phyloP scores from a whole-genome alignment of 2,797 vertebrate species.

The Pangasius macronema region DNA sequence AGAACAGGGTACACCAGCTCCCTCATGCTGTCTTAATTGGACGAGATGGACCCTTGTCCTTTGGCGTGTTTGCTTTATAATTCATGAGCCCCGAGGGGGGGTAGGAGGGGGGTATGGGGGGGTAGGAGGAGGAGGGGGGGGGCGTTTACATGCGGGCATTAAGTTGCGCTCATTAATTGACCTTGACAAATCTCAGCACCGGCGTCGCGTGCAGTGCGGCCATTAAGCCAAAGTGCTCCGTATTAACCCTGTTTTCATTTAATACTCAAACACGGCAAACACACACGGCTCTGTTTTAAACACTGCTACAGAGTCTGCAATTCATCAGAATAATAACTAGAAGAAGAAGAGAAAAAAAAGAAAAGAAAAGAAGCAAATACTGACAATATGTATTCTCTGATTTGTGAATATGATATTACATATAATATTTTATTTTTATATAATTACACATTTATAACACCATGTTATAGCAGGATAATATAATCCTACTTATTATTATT shows the following conservation, averaged over 20 bases:
- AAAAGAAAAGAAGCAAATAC: background rate
- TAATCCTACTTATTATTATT: background rate
- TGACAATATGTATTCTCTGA: background rate
- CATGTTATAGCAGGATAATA: background rate
- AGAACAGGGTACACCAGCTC: conserved; percentile 36
- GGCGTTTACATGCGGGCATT: conserved; percentile 62
- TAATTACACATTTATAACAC: background rate
- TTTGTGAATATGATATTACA: background rate
- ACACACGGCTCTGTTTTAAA: background rate
- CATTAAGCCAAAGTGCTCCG: conserved; percentile 46
- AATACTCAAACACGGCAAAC: background rate
- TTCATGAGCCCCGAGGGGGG: conserved; percentile 67
- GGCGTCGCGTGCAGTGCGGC: conserved; percentile 65
- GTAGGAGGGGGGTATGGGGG: background rate
- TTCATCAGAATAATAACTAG: no score
- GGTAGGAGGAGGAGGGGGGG: conserved; percentile 40
- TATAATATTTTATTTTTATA: background rate
- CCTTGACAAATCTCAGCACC: conserved; percentile 79
- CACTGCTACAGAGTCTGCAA: background rate
- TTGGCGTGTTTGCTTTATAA: conserved; percentile 71
- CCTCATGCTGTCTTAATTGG: conserved; percentile 71
- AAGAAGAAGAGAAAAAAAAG: no score
- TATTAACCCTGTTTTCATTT: conserved; percentile 47
- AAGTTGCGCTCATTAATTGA: conserved; percentile 75
- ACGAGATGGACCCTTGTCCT: conserved; percentile 67